phyloP scores from a whole-genome alignment of 2,113 vertebrate species.

The Callospermophilus lateralis region DNA sequence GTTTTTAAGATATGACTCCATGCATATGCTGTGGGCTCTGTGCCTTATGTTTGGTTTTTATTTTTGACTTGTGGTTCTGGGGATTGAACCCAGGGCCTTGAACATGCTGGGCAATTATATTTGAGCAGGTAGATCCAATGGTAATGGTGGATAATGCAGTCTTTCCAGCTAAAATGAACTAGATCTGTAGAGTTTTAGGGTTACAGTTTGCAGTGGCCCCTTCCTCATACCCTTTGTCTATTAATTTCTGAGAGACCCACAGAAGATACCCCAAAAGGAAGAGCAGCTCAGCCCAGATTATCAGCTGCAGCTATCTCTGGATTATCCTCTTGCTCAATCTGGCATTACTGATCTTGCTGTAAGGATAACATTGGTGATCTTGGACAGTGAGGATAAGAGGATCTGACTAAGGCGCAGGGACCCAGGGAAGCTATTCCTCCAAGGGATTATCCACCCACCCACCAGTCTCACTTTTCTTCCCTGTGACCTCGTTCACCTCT shows the following conservation, averaged over 20 bases:
- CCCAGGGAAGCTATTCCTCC: not conserved
- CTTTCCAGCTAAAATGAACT: not conserved
- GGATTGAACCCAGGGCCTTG: not conserved
- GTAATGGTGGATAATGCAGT: not conserved
- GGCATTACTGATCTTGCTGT: conserved; percentile 87
- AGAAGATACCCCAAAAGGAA: conserved; percentile 95
- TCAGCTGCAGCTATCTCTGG: conserved; percentile 92
- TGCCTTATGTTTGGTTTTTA: not conserved
- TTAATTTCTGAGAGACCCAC: conserved; percentile 93
- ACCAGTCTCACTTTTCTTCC: not conserved
- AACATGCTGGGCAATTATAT: too few species aligned
- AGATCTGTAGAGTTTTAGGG: not conserved
- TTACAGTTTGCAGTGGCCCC: not conserved
- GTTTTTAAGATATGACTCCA: too few species aligned
- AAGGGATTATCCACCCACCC: not conserved
- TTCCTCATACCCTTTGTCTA: not conserved
- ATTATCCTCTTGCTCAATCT: conserved; percentile 90
- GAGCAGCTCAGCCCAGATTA: conserved; percentile 88
- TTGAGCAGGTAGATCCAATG: not conserved
- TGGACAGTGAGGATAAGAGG: conserved; percentile 93
- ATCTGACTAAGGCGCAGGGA: conserved; percentile 87
- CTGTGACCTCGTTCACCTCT: not conserved
- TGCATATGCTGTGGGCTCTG: not conserved
- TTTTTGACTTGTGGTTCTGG: not conserved
- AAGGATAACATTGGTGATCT: conserved; percentile 83